phyloP scores from a whole-genome alignment of 2,113 vertebrate species.

The Nothocercus nigrocapillus region DNA sequence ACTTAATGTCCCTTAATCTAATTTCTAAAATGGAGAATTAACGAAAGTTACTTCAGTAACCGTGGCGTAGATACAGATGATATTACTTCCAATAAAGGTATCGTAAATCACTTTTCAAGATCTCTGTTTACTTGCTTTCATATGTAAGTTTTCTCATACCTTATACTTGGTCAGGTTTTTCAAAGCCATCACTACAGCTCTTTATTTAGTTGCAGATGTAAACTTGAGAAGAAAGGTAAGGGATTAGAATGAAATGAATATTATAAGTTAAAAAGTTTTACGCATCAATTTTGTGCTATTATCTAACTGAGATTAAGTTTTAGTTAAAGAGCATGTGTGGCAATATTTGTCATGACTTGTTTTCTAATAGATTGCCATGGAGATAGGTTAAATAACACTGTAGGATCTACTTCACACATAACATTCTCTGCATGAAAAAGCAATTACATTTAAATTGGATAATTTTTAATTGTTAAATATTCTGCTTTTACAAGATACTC shows the following conservation, averaged over 20 bases:
- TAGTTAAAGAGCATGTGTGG: neutral
- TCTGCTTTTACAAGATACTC: slow-evolving; percentile 24
- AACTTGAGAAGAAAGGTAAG: neutral
- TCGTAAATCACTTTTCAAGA: neutral
- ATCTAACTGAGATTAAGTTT: neutral
- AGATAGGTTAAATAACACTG: neutral
- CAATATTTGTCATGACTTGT: neutral
- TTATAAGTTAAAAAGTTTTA: neutral
- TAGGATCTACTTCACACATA: slow-evolving; percentile 9
- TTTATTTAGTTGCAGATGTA: neutral
- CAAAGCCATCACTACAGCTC: neutral
- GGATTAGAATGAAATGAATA: neutral
- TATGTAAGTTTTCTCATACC: neutral
- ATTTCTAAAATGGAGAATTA: neutral
- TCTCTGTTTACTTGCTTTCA: neutral
- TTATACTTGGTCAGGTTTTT: neutral
- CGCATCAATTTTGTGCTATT: neutral
- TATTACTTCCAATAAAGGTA: neutral
- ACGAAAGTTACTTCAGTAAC: neutral
- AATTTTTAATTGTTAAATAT: slow-evolving; percentile 42
- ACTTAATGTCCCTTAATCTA: neutral
- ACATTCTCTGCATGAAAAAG: neutral
- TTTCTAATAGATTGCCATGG: neutral
- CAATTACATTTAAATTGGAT: neutral
- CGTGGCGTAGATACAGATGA: neutral